Percentiles rank a stretch among this genome's conserved stretches.
These are phyloP conservation scores for Caenorhabditis latens DNA, from an alignment of 1,140 invertebrate genomes.

Conservation along the genomic window DNA sequence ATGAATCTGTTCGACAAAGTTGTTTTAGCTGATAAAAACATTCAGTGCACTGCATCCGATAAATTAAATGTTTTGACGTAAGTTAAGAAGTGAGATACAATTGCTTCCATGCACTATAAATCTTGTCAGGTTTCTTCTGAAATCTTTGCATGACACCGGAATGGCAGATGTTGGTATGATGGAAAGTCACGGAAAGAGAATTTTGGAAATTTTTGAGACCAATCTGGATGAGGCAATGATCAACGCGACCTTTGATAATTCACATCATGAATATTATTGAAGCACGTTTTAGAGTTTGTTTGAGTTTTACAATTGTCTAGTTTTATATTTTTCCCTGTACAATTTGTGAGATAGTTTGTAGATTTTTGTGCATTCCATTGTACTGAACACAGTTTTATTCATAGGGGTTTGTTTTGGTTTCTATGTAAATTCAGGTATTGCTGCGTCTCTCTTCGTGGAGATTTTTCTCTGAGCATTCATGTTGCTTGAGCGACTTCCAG, in stretches of 20 bases:
- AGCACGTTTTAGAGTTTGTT: background rate
- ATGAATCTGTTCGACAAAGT: background rate
- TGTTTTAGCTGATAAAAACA: conserved; percentile 7
- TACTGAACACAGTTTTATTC: no score
- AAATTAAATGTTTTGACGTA: conserved; percentile 25
- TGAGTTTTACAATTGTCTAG: no score
- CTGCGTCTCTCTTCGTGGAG: no score
- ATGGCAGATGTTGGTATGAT: conserved; percentile 13
- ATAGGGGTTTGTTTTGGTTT: no score
- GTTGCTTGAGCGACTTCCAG: background rate
- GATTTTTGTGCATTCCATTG: no score
- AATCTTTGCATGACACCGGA: conserved; percentile 23
- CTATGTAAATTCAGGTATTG: no score
- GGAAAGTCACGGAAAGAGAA: background rate
- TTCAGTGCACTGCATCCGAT: background rate
- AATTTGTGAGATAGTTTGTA: no score
- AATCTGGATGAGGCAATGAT: background rate
- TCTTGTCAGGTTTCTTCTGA: conserved; percentile 13
- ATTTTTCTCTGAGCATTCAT: no score
- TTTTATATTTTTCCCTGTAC: no score
- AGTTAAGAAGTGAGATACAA: background rate
- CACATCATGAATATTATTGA: background rate
- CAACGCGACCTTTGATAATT: background rate
- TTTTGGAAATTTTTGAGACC: conserved; percentile 16
- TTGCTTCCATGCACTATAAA: background rate